phyloP scores from a whole-genome alignment of 2,888 invertebrate genomes.

The Hipparchia semele region DNA sequence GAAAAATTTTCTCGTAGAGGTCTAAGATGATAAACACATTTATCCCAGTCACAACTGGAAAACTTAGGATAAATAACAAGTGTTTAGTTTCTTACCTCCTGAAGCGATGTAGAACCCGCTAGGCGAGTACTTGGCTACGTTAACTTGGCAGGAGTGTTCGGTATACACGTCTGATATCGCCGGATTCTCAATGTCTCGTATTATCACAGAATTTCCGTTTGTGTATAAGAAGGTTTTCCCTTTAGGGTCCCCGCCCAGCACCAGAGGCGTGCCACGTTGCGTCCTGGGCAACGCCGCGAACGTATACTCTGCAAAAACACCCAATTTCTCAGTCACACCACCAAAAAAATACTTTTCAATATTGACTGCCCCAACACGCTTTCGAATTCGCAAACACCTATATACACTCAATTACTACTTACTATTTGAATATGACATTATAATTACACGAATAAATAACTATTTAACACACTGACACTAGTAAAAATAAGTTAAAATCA shows the following conservation, averaged over 20 bases:
- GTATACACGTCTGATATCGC: conserved; percentile 97
- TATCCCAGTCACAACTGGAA: no score
- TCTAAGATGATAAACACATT: no score
- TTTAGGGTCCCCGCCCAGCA: conserved; percentile 97
- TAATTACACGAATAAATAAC: conserved; percentile 51
- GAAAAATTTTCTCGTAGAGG: no score
- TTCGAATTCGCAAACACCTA: conserved; percentile 40
- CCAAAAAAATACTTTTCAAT: conserved; percentile 27
- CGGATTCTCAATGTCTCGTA: conserved; percentile 98
- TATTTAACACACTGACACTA: conserved; percentile 56
- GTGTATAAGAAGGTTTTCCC: conserved; percentile 98
- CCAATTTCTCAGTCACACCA: conserved; percentile 32
- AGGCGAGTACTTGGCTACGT: conserved; percentile 99
- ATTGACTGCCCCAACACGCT: conserved; percentile 49
- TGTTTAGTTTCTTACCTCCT: conserved; percentile 87
- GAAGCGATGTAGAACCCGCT: conserved; percentile 99
- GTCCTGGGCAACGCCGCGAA: conserved; percentile 98
- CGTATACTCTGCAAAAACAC: conserved; percentile 87
- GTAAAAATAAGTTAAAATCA: conserved; percentile 56
- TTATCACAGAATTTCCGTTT: conserved; percentile 98
- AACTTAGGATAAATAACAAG: background rate
- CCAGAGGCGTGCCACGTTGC: conserved; percentile 96
- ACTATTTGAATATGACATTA: conserved; percentile 80
- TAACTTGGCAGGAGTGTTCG: conserved; percentile 97
- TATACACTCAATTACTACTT: conserved; percentile 54